Conservation (phyloP, 2,797 vertebrate species). For the Gymnopithys bicolor region DNA sequence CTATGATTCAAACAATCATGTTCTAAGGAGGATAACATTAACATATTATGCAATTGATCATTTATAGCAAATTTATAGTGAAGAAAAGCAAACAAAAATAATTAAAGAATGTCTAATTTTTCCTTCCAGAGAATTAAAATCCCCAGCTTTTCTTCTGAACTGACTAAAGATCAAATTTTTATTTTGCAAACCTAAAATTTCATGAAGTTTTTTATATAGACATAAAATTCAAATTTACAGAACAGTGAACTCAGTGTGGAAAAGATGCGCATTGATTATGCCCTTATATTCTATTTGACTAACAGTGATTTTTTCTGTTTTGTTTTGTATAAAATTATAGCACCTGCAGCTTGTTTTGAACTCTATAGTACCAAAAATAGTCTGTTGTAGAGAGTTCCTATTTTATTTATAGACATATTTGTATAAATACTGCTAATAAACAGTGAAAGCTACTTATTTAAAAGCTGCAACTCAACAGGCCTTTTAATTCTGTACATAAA, state of each 20-base stretch:
- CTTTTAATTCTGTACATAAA: not conserved
- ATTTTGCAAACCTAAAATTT: not conserved
- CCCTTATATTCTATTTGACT: not conserved
- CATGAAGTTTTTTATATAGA: not conserved
- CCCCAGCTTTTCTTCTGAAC: not conserved
- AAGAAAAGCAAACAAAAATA: conserved; percentile 17
- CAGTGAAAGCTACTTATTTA: not conserved
- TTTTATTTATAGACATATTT: not conserved
- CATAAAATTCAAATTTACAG: not conserved
- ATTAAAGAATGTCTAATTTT: conserved; percentile 4
- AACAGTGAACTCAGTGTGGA: not conserved
- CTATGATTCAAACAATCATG: not conserved
- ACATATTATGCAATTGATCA: not conserved
- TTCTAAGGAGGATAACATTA: not conserved
- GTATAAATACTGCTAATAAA: not conserved
- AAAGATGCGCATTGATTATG: not conserved
- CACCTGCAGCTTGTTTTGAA: not conserved
- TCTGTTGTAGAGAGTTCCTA: not conserved
- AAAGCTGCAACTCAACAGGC: not conserved
- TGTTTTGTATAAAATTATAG: not conserved
- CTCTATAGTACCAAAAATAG: not conserved
- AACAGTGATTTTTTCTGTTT: not conserved
- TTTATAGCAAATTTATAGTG: not conserved
- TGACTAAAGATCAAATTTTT: too few species aligned
- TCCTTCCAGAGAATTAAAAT: not conserved